These are phyloP conservation scores for Condylura cristata DNA, from an alignment of 2,113 vertebrate species.

Conservation along the genomic window DNA sequence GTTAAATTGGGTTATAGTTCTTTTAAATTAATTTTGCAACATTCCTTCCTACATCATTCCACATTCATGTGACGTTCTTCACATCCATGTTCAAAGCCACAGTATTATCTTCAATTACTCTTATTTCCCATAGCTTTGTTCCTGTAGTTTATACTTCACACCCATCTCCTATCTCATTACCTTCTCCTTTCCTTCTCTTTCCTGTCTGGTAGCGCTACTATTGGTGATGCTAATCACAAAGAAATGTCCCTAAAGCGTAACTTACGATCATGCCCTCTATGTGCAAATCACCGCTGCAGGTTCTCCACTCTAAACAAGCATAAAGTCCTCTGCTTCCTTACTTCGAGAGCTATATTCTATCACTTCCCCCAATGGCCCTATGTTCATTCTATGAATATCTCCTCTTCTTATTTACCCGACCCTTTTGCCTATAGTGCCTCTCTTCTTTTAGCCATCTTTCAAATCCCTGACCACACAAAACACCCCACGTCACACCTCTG, in stretches of 20 bases:
- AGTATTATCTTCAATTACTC: background rate
- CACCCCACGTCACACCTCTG: background rate
- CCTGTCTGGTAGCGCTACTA: background rate
- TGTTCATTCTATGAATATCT: background rate
- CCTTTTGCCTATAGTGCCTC: background rate
- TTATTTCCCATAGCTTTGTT: background rate
- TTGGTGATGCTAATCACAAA: background rate
- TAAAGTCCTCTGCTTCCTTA: background rate
- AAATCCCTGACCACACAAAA: background rate
- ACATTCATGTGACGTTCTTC: background rate
- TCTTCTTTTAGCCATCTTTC: background rate
- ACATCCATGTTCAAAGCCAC: background rate
- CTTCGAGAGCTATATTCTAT: background rate
- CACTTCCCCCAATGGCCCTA: background rate
- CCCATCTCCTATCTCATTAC: background rate
- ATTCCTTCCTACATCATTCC: background rate
- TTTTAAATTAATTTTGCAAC: background rate
- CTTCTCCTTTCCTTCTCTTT: background rate
- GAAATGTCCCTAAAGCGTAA: background rate
- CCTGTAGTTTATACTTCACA: background rate
- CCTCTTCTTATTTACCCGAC: background rate
- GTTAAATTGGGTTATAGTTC: background rate
- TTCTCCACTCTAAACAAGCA: background rate
- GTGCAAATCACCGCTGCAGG: background rate
- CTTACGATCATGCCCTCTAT: background rate